Percentiles rank a stretch among this genome's conserved stretches.
Conservation (phyloP, 2,888 invertebrate genomes). For the Drosophila diplacantha region DNA sequence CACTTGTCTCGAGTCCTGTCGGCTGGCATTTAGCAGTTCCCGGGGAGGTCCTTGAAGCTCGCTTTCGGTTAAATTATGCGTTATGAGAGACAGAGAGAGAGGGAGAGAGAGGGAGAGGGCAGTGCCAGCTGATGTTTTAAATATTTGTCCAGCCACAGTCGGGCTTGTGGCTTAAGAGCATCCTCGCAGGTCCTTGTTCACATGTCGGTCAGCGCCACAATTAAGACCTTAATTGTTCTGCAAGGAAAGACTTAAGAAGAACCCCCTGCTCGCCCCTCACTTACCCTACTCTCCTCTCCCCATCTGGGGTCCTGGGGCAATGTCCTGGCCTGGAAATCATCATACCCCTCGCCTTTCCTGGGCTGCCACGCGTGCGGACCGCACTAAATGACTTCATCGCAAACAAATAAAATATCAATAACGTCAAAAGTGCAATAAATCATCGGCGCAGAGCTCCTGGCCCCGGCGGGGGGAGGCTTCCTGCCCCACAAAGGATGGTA, state of each 20-base stretch:
- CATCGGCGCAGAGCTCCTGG: constrained; percentile 41
- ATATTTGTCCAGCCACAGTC: constrained; percentile 49
- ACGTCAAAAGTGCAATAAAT: constrained; percentile 61
- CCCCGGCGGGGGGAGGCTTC: neutral
- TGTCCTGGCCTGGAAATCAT: neutral
- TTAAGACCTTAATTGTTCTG: constrained; percentile 47
- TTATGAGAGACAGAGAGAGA: neutral
- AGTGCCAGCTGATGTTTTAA: constrained; percentile 50
- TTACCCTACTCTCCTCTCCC: no score
- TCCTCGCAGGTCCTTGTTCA: constrained; percentile 16
- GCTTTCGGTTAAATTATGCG: constrained; percentile 65
- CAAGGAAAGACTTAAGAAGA: neutral
- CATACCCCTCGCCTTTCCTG: neutral
- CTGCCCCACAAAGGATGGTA: neutral
- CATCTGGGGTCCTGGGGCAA: neutral
- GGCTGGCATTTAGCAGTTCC: constrained; percentile 28
- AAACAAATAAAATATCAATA: constrained; percentile 67
- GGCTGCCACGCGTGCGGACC: constrained; percentile 6
- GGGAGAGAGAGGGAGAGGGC: neutral
- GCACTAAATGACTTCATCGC: constrained; percentile 58
- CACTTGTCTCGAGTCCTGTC: constrained; percentile 33
- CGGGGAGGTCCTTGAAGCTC: constrained; percentile 32
- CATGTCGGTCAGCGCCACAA: constrained; percentile 19
- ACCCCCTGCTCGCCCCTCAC: neutral
- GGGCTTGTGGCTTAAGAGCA: constrained; percentile 13